These are phyloP conservation scores for Murina feae DNA, from an alignment of 2,113 vertebrate species.

Conservation along the genomic window DNA sequence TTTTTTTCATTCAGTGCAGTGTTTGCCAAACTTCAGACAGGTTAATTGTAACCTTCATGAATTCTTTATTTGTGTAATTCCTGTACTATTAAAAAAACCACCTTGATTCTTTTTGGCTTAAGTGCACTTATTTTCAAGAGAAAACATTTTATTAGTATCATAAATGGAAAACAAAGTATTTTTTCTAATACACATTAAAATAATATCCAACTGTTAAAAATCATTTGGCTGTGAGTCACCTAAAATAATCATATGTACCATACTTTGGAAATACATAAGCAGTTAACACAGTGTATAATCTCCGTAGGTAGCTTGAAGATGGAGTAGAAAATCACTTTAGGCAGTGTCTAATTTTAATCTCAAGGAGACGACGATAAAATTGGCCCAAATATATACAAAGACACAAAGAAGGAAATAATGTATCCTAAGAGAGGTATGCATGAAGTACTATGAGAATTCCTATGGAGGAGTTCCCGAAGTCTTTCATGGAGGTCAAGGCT, in stretches of 20 bases:
- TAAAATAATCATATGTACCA: not conserved
- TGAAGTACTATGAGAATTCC: not conserved
- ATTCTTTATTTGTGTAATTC: not conserved
- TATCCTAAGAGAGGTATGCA: not conserved
- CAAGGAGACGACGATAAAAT: constrained; percentile 5
- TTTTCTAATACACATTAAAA: constrained; percentile 17
- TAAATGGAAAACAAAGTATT: constrained; percentile 7
- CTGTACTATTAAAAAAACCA: not conserved
- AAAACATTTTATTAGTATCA: not conserved
- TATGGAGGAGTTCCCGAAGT: not conserved
- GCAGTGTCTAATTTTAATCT: not conserved
- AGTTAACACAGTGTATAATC: constrained; percentile 18
- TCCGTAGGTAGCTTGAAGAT: not conserved
- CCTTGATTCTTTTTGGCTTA: not conserved
- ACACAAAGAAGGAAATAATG: not conserved
- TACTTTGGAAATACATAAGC: not conserved
- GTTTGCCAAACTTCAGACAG: not conserved
- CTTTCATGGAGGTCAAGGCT: not conserved
- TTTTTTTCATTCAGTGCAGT: not conserved
- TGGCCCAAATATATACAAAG: not conserved
- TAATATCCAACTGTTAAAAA: constrained; percentile 16
- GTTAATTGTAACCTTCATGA: not conserved
- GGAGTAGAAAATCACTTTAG: constrained; percentile 34
- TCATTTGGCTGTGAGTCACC: not conserved
- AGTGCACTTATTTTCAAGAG: not conserved